Conservation (phyloP, 2,113 vertebrate genomes). For the Acrocephalus kingi region DNA sequence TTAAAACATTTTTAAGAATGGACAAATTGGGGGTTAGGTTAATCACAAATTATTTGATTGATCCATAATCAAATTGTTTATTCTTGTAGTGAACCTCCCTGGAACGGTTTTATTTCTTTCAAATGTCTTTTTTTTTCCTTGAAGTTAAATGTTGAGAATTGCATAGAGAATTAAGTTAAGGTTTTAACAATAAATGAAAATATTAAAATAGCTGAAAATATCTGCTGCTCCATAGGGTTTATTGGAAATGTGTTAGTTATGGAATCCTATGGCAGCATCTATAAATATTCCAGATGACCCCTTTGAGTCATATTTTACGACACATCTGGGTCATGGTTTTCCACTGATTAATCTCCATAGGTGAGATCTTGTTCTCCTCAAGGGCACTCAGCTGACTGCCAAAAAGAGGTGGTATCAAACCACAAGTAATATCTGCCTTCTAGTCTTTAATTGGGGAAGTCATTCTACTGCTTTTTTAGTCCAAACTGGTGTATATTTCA, state of each 20-base stretch:
- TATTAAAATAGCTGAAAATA: background rate
- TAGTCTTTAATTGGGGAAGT: accelerated
- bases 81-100: background rate
- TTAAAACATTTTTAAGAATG: background rate
- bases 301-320: background rate
- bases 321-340: background rate
- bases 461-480: background rate
- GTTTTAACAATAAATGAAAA: background rate
- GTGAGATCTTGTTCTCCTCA: background rate
- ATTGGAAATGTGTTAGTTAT: background rate
- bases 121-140: background rate
- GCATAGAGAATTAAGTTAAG: background rate
- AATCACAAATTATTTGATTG: background rate
- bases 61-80: background rate
- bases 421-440: background rate
- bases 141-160: background rate
- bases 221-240: background rate
- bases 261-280: background rate
- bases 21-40: background rate
- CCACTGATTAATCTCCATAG: background rate
- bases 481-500: background rate
- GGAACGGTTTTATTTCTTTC: background rate
- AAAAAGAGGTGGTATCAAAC: background rate
- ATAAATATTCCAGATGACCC: background rate
- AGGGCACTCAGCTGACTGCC: background rate